These are phyloP conservation scores for Apteryx owenii DNA, from an alignment of 2,113 vertebrate genomes.

Conservation along the genomic window DNA sequence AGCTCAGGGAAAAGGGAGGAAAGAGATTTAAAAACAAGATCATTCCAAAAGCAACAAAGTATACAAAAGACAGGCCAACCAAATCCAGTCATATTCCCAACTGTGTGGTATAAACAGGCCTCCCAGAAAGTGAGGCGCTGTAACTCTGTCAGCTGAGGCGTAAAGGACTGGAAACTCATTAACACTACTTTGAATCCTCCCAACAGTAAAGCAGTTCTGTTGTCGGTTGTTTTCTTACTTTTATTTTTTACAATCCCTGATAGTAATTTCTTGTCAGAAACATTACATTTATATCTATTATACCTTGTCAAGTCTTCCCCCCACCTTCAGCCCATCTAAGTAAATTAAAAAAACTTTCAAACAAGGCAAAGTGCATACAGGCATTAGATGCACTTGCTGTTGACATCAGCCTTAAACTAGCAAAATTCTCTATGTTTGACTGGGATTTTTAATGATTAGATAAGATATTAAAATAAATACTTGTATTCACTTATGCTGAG, in stretches of 20 bases:
- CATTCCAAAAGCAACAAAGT: background rate
- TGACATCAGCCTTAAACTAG: background rate
- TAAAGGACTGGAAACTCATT: background rate
- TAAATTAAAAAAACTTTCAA: background rate
- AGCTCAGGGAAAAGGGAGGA: background rate
- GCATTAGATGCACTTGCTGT: background rate
- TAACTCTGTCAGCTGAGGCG: background rate
- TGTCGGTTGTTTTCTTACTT: background rate
- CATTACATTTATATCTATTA: background rate
- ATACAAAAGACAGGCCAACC: background rate
- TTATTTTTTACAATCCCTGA: background rate
- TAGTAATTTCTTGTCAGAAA: background rate
- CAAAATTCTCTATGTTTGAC: background rate
- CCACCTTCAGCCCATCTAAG: background rate
- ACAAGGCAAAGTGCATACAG: background rate
- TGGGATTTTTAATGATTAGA: conserved; percentile 26
- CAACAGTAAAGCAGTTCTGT: background rate
- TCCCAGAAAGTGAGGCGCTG: background rate
- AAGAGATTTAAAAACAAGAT: background rate
- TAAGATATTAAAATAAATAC: conserved; percentile 10
- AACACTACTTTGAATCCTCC: background rate
- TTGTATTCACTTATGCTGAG: conserved; percentile 35
- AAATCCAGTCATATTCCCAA: background rate
- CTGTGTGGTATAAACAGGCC: accelerated
- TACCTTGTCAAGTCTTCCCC: background rate